Base-by-base conservation (phyloP, 1,140 invertebrate genomes). In the Cotesia typhae region DNA sequence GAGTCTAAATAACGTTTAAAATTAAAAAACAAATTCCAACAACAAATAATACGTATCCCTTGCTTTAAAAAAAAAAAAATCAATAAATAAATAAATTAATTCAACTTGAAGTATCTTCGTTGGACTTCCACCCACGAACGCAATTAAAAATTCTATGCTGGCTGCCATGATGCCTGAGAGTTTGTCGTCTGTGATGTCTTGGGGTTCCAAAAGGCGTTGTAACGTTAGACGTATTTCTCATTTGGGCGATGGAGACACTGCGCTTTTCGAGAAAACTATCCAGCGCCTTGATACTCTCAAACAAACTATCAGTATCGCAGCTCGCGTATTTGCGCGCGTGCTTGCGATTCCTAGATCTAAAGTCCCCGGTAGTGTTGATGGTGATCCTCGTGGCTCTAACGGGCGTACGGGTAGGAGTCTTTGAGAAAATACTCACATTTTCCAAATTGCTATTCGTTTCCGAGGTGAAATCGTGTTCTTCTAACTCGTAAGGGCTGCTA, bases 261-360 rank as follows among this genome's bases (percentile, higher is more conserved):
- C 76, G 77, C 36, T 59, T 77, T 0, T 79, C 80, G 4, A 86
- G 47, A 47, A 82, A 86, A 1, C 74, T 76, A 55, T 87, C 85
- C 0, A 87, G 67, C 5, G 79, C 72, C 37, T 77, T 81, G 14
- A 85, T 82, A 6, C 81, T 78, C 20, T 86, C 81, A 60, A 80
- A 82, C 0, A 86, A 76, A 57, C 78, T 81, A 0, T 83, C 77
- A 0, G 83, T 17, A 20, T 87, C 81, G 63, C 77, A 80, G 36
- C 73, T 81, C 0, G 75, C 72, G 28, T 78, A 77, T 52, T 59
- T 10, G 3, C 12, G 14, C 6, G 41, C 35, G 55, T 28, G 52
- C n/a, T 60, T 20, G n/a, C 64, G 67, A n/a, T n/a, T 7, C 17
- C 12, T 59, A 70, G 7, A n/a, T 2, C n/a, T 51, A n/a, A 37